Evolutionary conservation across 2,797 vertebrate species (phyloP), one percentile per base, ranked within the genome.

Genomic region (Malurus splendens): DNA sequence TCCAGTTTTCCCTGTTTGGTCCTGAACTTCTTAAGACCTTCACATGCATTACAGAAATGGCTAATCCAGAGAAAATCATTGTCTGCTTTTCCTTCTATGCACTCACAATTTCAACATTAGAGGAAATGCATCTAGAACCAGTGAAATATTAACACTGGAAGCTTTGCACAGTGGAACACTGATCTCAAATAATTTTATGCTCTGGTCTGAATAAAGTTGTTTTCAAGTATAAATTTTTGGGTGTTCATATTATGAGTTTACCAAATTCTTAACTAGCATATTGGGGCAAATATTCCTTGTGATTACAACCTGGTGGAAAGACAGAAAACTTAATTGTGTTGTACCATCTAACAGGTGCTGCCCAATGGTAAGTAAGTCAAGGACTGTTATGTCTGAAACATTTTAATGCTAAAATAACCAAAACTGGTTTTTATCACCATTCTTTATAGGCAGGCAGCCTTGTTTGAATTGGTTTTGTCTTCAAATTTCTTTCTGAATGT

Each of bases 61-160:
- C 66, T 87, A 92, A 66, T 78, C 66, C 71, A 15, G 62, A 65
- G 72, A 82, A 93, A 94, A 79, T 66, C 18, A 39, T 70, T 64
- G 27, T 19, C 57, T 93, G 22, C 38, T 77, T 82, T 93, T 82
- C 75, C 87, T 91, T 92, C 66, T 60, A 22, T 71, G 50, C 82
- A 61, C 80, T 84, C 64, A 89, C 74, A 79, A 44, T 91, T 87
- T 90, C 67, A 71, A 7, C 65, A 55, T 65, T 75, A 84, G 82
- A 94, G 65, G 68, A 86, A 82, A 70, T 48, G 64, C 18, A 45
- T 20, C 42, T 73, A 62, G 71, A 84, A 36, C 47, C 76, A 84
- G 67, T 79, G 57, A 73, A 71, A 79, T 66, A 54, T 84, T 77
- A 92, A 75, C 73, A 90, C 57, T 82, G 87, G 94, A 91, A 82